Evolutionary conservation across 1,140 invertebrate genomes (phyloP).

Genomic region (Hypsibius dujardini): DNA sequence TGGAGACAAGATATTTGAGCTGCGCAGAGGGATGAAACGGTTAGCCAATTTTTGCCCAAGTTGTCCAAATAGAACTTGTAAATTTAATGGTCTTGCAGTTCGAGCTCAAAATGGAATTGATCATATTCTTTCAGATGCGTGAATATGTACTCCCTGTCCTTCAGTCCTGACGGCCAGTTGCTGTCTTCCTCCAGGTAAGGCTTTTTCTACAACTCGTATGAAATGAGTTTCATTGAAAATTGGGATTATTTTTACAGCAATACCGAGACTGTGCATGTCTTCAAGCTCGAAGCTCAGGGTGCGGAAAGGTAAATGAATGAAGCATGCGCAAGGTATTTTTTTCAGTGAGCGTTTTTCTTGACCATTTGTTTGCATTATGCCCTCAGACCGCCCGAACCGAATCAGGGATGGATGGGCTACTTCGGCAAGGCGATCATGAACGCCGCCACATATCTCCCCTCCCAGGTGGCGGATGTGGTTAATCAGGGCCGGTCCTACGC

Average conservation of each 20-base stretch:
- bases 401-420: slow-evolving; percentile 58
- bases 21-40: slow-evolving; percentile 86
- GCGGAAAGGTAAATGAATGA: too few relatives aligned
- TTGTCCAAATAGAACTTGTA: slow-evolving; percentile 14
- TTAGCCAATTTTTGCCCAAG: slow-evolving; percentile 34
- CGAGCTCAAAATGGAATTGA: background rate
- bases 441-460: slow-evolving; percentile 67
- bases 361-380: too few relatives aligned
- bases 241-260: too few relatives aligned
- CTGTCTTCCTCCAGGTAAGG: slow-evolving; percentile 74
- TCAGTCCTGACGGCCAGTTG: slow-evolving; percentile 73
- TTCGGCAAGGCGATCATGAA: slow-evolving; percentile 53
- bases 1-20: slow-evolving; percentile 69
- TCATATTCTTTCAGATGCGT: slow-evolving; percentile 41
- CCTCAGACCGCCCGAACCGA: slow-evolving; percentile 23
- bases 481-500: slow-evolving; percentile 78
- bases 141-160: slow-evolving; percentile 73
- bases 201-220: too few relatives aligned
- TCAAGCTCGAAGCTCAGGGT: slow-evolving; percentile 75
- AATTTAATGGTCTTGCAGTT: background rate
- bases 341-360: too few relatives aligned
- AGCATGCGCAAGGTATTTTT: too few relatives aligned
- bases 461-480: slow-evolving; percentile 61
- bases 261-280: slow-evolving; percentile 95
- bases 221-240: too few relatives aligned